Evolutionary conservation across 2,797 vertebrate species (phyloP), one percentile per base, ranked within the genome.

Genomic region (Gambusia yucatana): DNA sequence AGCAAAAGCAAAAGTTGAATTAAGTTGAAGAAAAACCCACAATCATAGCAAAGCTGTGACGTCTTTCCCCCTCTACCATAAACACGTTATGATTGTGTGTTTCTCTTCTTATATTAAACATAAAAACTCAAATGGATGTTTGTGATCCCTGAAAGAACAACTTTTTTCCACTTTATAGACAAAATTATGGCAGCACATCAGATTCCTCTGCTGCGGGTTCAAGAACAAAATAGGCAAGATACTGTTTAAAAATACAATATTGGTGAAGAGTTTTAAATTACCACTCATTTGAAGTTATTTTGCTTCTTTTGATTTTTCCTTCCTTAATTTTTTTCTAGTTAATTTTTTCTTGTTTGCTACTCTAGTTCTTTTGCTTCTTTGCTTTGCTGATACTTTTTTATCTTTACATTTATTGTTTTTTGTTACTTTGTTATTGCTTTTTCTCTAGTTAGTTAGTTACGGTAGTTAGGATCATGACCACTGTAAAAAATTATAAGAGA

Each of bases 11-110:
- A 52, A 52, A 30, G 16, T 44, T 73, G 1, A 65, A 78, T 17
- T 63, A 36, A 65, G 48, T 65, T 20, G 7, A 36, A 59, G 28
- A 39, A 14, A 63, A 50, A 14, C n/a, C 3, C 10, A 39, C 11
- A 50, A 25, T 48, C 3, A 2, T 39, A 28, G 30, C 44, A 65
- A 5, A 36, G 17, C 10, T 46, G 20, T 63, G 43, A 63, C 59
- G 2, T 61, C 44, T 46, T 63, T 28, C 43, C n/a, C 44, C 43
- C 46, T 63, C 57, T 33, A 9, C 20, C 44, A 48, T 76, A 76
- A 36, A 73, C 72, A 55, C 52, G 11, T 22, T 73, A 39, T 52
- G 30, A 59, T 59, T 44, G 73, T 65, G 11, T 22, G 61, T 70
- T 44, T 28, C 39, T 61, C 28, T 25, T 47, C 36, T 41, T 63